Evolutionary conservation across 1,140 invertebrate species (phyloP), one percentile per base, ranked within the genome.

Genomic region (Nylanderia fulva): DNA sequence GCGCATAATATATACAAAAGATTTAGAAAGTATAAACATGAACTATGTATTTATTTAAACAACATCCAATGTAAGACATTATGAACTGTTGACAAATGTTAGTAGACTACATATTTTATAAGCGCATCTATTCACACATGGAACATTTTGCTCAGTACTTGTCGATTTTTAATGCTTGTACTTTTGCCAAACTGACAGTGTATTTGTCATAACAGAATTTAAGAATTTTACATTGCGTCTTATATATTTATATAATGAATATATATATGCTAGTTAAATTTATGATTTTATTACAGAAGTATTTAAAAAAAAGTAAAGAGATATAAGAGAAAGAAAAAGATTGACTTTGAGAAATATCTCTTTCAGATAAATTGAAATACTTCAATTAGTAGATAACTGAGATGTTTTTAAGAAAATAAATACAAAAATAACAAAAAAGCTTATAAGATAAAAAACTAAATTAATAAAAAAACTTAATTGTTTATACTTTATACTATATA

Each of bases 241-340:
- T 72, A 48, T 4, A 33, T 76, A 61, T 76, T 61, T 61, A 75
- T 75, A 75, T 75, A 9, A 8, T 42, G 0, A 27, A 75, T 33
- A 58, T 9, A 15, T 76, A 1, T 42, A 76, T 2, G 33, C 29
- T 76, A 15, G 27, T 75, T 60, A 60, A 74, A 0, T 15, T 60
- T 27, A 39, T 29, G 42, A 75, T 75, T 75, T 60, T 42, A 60
- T 45, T 42, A 76, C 1, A 33, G 0, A 58, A 27, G 2, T 56
- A 29, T 71, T 3, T 74, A 39, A 42, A 36, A 39, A 29, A 27
- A 39, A 39, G 27, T 39, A 39, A 58, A 13, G 39, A 42, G 39
- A 42, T 33, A 8, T 11, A 1, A 42, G 8, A 42, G 7, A 11
- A 2, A 11, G 9, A 42, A 11, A 11, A 42, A 11, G 15, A 39